Evolutionary conservation across 2,888 invertebrate genomes (phyloP), one percentile per base, ranked within the genome.

Genomic region (Oligia fasciuncula): DNA sequence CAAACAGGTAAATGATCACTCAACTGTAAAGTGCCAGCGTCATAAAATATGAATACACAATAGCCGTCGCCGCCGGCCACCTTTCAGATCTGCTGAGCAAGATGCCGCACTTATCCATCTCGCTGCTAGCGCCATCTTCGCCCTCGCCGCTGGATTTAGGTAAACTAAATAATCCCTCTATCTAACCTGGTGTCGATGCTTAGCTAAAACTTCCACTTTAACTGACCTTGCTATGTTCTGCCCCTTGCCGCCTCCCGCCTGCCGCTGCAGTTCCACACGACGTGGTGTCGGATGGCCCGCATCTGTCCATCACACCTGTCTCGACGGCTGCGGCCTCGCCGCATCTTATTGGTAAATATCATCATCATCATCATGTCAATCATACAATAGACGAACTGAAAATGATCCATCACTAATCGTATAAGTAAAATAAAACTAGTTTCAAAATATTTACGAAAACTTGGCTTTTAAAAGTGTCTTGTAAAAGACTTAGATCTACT

Each of bases 271-370:
- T 60, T 54, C 84, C 63, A 72, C 86, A 74, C 63, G 84, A 84
- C 60, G 71, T 35, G 17, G 23, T 74, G 74, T 49, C 85, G 43
- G 84, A 84, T 13, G 81, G 67, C 13, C 91, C 93, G 73, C 92
- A 93, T 74, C 91, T 94, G 70, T 93, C 94, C 83, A 92, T 93
- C 89, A 93, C 94, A 65, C 93, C 94, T 1, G 89, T 92, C 57
- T 66, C 86, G 8, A 93, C 80, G 0, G 29, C 77, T 66, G 35
- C 93, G 68, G 35, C 83, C 8, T 40, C 83, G 49, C 40, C 84
- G 35, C 84, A 86, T 57, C 86, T 76, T 60, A 86, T 84, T 73
- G 84, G 84, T 84, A 85, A 85, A 66, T 85, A 85, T 29, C 2
- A 62, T 19, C 40, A 60, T 60, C 51, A 80, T 60, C 51, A 80